phyloP scores from a whole-genome alignment of 2,113 vertebrate species.

The Apodemus sylvaticus region DNA sequence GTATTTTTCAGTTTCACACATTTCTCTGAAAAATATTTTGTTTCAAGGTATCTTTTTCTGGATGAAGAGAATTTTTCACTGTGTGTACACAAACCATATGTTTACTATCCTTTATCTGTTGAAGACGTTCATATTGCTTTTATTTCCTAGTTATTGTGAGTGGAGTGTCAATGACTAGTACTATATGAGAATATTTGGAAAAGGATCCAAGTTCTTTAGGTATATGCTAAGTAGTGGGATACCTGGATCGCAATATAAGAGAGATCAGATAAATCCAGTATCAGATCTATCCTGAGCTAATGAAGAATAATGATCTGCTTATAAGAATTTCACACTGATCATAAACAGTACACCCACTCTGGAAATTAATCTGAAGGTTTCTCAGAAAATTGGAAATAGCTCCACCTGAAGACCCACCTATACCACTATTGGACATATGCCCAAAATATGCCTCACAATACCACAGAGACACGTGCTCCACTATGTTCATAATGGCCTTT shows the following conservation, averaged over 20 bases:
- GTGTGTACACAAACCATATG: neutral
- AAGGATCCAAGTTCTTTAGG: neutral
- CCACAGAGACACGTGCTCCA: too few species aligned
- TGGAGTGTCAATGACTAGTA: neutral
- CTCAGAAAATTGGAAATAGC: too few species aligned
- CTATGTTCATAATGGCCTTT: too few species aligned
- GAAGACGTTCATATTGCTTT: neutral
- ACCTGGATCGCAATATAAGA: neutral
- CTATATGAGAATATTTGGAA: neutral
- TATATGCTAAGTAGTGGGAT: neutral
- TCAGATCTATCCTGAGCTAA: neutral
- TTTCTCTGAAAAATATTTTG: neutral
- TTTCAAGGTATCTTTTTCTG: neutral
- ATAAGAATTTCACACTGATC: neutral
- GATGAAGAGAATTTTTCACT: neutral
- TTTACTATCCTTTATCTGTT: neutral
- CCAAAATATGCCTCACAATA: too few species aligned
- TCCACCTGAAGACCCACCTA: too few species aligned
- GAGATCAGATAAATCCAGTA: too few species aligned
- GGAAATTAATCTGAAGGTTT: too few species aligned
- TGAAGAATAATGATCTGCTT: neutral
- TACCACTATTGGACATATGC: too few species aligned
- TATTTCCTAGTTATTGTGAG: neutral
- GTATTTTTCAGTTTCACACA: neutral
- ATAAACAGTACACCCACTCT: too few species aligned